Conservation (phyloP, 2,888 invertebrate genomes). For the Chrysomela aeneicollis region DNA sequence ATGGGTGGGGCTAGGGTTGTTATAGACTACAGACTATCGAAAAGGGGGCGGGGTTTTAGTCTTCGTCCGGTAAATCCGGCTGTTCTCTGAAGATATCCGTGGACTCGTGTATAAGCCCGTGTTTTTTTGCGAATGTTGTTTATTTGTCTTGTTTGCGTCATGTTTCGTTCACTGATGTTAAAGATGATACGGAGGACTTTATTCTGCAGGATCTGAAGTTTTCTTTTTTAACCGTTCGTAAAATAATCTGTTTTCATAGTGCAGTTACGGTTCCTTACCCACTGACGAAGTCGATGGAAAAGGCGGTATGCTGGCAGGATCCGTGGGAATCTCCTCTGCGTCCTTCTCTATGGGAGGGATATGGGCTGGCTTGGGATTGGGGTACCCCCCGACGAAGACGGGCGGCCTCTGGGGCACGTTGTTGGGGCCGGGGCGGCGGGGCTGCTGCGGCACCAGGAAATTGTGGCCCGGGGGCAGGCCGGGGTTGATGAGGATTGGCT, state of each 20-base stretch:
- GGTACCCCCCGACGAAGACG: slow-evolving; percentile 53
- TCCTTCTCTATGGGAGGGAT: slow-evolving; percentile 59
- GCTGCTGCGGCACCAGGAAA: slow-evolving; percentile 53
- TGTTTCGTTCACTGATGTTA: too few species aligned
- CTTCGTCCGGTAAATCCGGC: too few species aligned
- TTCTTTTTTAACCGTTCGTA: too few species aligned
- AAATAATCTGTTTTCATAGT: background rate
- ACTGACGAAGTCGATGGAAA: slow-evolving; percentile 26
- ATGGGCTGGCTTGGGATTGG: slow-evolving; percentile 54
- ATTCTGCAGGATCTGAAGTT: too few species aligned
- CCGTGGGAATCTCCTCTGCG: slow-evolving; percentile 58
- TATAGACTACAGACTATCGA: too few species aligned
- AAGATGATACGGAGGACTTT: too few species aligned
- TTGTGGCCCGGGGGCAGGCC: slow-evolving; percentile 53
- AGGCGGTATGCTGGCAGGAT: slow-evolving; percentile 52
- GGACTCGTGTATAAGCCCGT: too few species aligned
- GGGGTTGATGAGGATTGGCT: slow-evolving; percentile 56
- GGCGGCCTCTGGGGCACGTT: slow-evolving; percentile 47
- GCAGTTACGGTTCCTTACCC: slow-evolving; percentile 8
- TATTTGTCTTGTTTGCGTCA: too few species aligned
- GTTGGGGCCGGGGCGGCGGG: slow-evolving; percentile 42
- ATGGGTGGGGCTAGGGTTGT: too few species aligned
- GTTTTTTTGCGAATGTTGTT: too few species aligned
- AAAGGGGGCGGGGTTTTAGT: too few species aligned
- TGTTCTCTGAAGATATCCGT: too few species aligned